These are phyloP conservation scores for Hirtodrosophila histrioides DNA, from an alignment of 2,888 invertebrate species.

Conservation along the genomic window DNA sequence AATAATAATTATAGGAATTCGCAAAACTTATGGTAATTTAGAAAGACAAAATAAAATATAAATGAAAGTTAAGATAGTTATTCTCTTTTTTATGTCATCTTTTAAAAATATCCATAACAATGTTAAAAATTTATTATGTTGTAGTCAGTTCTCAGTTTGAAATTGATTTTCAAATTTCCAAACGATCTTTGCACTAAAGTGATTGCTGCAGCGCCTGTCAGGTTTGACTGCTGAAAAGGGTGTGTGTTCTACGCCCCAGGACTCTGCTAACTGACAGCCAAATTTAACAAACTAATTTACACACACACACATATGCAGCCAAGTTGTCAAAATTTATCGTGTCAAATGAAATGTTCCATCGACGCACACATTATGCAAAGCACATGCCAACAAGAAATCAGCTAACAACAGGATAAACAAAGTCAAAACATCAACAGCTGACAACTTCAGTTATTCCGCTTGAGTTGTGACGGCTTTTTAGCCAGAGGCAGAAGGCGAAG, in stretches of 20 bases:
- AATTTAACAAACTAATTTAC: constrained; percentile 34
- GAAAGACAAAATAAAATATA: too few relatives aligned
- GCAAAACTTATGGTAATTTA: too few relatives aligned
- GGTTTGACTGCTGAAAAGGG: constrained; percentile 1
- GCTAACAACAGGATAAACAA: constrained; percentile 44
- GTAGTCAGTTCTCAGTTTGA: too few relatives aligned
- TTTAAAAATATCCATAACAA: too few relatives aligned
- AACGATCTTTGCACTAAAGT: background rate
- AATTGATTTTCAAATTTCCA: too few relatives aligned
- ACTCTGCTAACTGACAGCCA: constrained; percentile 9
- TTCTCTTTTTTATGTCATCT: too few relatives aligned
- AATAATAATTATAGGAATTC: too few relatives aligned
- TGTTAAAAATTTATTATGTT: too few relatives aligned
- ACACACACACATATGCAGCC: constrained; percentile 1
- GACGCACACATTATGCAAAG: constrained; percentile 62
- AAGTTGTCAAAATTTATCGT: constrained; percentile 25
- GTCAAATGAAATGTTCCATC: constrained; percentile 50
- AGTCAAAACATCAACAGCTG: constrained; percentile 65
- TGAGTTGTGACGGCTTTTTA: constrained; percentile 64
- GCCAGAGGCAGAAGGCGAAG: constrained; percentile 25
- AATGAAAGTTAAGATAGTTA: too few relatives aligned
- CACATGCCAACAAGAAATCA: constrained; percentile 39
- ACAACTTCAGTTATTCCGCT: constrained; percentile 73
- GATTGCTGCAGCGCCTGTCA: constrained; percentile 4
- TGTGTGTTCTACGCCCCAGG: background rate